Evolutionary conservation across 2,888 invertebrate genomes (phyloP).

Genomic region (Oscheius sp.): DNA sequence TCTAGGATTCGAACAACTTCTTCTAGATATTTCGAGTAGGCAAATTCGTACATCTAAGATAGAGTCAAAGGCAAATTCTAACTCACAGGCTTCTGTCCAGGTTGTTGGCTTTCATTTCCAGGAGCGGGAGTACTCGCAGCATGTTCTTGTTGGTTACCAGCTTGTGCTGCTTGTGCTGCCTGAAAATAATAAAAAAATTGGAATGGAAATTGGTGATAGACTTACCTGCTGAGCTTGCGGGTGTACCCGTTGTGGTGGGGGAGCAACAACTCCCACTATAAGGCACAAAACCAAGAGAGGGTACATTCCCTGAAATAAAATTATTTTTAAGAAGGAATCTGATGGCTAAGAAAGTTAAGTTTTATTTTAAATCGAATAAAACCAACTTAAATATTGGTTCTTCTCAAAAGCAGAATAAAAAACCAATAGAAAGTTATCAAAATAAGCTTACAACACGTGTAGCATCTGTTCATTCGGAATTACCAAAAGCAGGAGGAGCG

Average conservation of each 20-base stretch:
- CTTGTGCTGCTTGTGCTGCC: not conserved
- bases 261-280: constrained; percentile 18
- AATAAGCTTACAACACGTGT: constrained; percentile 17
- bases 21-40: constrained; percentile 66
- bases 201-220: too few species aligned
- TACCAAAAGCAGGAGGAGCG: not conserved
- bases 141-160: not conserved
- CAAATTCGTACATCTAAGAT: constrained; percentile 63
- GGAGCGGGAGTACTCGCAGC: too few species aligned
- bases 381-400: not conserved
- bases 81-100: constrained; percentile 27
- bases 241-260: constrained; percentile 22
- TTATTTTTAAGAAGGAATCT: constrained; percentile 1
- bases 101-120: constrained; percentile 18
- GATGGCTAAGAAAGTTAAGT: not conserved
- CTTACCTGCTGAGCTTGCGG: constrained; percentile 25
- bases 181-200: too few species aligned
- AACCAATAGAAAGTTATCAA: not conserved
- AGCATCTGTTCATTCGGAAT: not conserved
- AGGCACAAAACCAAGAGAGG: constrained; percentile 28
- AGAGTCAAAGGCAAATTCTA: not conserved
- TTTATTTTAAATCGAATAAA: too few species aligned
- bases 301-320: constrained; percentile 8
- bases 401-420: not conserved
- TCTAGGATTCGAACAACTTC: constrained; percentile 67